These are phyloP conservation scores for Hirudo medicinalis DNA, from an alignment of 1,140 invertebrate genomes.

Conservation along the genomic window DNA sequence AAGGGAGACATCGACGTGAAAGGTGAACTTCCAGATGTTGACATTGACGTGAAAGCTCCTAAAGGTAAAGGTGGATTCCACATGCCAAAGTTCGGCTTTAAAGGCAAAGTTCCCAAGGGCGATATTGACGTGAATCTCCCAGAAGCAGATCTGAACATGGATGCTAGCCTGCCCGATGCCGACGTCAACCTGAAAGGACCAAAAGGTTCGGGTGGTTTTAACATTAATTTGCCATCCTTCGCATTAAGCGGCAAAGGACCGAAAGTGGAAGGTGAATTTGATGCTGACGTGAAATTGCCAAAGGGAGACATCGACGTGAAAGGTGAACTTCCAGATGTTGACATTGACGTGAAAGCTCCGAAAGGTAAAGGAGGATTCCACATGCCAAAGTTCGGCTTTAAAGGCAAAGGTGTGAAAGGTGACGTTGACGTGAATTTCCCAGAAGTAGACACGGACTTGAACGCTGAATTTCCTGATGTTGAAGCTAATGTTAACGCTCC, in stretches of 20 bases:
- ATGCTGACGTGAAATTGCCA: not conserved
- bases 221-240: not conserved
- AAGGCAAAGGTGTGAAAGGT: not conserved
- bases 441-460: not conserved
- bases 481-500: not conserved
- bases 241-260: not conserved
- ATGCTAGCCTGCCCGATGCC: not conserved
- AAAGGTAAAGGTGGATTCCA: too few relatives aligned
- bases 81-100: too few relatives aligned
- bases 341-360: conserved; percentile 3
- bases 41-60: too few relatives aligned
- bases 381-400: conserved; percentile 1
- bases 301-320: not conserved
- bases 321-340: conserved; percentile 1
- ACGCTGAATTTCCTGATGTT: not conserved
- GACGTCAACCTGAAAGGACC: not conserved
- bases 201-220: conserved; percentile 10
- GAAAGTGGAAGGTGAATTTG: not conserved
- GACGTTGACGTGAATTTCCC: not conserved
- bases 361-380: not conserved
- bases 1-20: too few relatives aligned
- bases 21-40: too few relatives aligned
- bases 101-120: too few relatives aligned
- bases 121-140: too few relatives aligned
- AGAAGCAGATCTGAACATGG: not conserved